Evolutionary conservation across 2,888 invertebrate genomes (phyloP).

Genomic region (Myopa tessellatipennis): DNA sequence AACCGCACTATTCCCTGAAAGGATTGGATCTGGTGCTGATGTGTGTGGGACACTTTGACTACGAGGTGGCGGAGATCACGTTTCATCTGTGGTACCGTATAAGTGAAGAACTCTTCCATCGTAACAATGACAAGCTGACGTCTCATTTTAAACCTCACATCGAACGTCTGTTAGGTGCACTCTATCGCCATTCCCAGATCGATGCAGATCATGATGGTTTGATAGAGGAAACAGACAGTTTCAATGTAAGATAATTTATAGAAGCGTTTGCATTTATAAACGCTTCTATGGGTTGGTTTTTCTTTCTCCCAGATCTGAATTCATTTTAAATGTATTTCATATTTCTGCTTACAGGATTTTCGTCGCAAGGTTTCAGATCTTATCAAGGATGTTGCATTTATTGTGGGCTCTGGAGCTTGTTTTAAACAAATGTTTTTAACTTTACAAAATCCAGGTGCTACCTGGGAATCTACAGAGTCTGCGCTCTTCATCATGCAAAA

Average conservation of each 20-base stretch:
- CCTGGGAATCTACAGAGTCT: conserved; percentile 95
- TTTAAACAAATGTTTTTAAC: conserved; percentile 90
- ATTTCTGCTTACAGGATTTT: conserved; percentile 72
- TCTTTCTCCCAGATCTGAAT: no score
- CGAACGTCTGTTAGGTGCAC: conserved; percentile 87
- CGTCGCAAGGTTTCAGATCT: conserved; percentile 90
- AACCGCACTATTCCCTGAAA: conserved; percentile 81
- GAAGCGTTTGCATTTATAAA: not conserved
- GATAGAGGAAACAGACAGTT: conserved; percentile 86
- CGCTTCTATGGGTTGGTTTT: no score
- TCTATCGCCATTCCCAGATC: conserved; percentile 94
- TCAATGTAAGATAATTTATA: conserved; percentile 69
- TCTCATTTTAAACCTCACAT: conserved; percentile 89
- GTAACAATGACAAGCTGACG: conserved; percentile 83
- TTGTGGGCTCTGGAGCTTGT: conserved; percentile 91
- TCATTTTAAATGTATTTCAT: not conserved
- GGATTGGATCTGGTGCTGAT: conserved; percentile 89
- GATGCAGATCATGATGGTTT: conserved; percentile 93
- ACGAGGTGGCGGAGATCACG: conserved; percentile 93
- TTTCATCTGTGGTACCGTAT: conserved; percentile 97
- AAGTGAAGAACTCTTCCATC: conserved; percentile 93
- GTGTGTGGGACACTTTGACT: conserved; percentile 97
- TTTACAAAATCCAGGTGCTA: conserved; percentile 77
- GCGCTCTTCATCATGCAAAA: conserved; percentile 95
- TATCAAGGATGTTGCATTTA: conserved; percentile 96